Conservation (phyloP, 2,797 vertebrate species). For the Nasua narica region DNA sequence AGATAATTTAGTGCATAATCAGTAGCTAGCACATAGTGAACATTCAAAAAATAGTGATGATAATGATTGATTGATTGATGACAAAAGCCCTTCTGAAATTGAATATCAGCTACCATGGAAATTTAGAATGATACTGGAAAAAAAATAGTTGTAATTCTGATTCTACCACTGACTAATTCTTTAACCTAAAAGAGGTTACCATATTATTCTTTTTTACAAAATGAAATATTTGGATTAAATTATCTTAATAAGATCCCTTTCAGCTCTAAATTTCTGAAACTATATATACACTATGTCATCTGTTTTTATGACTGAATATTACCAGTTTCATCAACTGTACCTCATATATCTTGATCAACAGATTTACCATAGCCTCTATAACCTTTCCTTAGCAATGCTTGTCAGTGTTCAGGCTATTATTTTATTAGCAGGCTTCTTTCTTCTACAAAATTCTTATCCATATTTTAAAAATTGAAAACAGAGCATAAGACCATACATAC, state of each 20-base stretch:
- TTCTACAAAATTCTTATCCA: slow-evolving; percentile 15
- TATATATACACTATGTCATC: background rate
- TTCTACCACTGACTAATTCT: background rate
- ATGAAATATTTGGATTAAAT: background rate
- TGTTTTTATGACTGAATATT: background rate
- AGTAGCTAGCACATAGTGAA: background rate
- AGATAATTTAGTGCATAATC: background rate
- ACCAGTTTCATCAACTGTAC: background rate
- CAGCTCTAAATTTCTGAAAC: background rate
- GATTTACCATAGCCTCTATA: background rate
- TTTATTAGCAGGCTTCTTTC: background rate
- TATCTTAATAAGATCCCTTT: background rate
- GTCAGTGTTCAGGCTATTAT: background rate
- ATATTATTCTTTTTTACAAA: background rate
- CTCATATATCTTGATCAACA: background rate
- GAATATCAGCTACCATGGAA: background rate
- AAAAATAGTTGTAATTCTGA: background rate
- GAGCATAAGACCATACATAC: background rate
- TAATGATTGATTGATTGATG: background rate
- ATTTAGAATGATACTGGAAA: background rate
- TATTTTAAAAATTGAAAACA: background rate
- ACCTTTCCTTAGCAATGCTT: background rate
- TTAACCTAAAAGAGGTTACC: background rate
- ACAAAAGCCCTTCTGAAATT: background rate
- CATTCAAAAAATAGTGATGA: background rate